phyloP scores from a whole-genome alignment of 2,888 invertebrate species.

The Homarus gammarus region DNA sequence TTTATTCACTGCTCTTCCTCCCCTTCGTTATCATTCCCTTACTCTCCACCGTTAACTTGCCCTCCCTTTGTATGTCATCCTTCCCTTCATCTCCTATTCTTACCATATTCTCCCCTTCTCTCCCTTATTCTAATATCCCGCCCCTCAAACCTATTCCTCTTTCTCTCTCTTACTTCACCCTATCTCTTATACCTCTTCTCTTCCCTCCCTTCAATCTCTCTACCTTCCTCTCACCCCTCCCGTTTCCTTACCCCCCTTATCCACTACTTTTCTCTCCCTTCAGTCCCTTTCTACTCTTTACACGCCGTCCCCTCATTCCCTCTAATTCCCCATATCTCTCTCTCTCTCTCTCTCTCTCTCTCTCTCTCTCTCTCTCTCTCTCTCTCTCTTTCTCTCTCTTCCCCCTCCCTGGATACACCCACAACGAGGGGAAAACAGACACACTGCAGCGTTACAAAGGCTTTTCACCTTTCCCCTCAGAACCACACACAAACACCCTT shows the following conservation, averaged over 20 bases:
- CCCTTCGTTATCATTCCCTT: neutral
- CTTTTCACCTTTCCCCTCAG: too few relatives aligned
- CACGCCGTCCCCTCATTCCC: neutral
- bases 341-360: slow-evolving; percentile 22
- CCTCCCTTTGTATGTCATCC: too few relatives aligned
- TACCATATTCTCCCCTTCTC: too few relatives aligned
- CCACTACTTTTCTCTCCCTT: neutral
- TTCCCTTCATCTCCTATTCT: too few relatives aligned
- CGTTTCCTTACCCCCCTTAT: too few relatives aligned
- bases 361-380: slow-evolving; percentile 24
- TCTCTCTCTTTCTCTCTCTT: neutral
- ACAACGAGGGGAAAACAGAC: neutral
- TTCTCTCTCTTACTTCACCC: neutral
- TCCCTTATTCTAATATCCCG: too few relatives aligned
- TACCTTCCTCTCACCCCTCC: too few relatives aligned
- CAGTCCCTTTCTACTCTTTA: neutral
- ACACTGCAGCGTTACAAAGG: too few relatives aligned
- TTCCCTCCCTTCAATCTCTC: too few relatives aligned
- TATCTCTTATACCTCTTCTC: neutral
- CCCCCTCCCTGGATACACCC: neutral
- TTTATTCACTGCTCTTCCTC: too few relatives aligned
- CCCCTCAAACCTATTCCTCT: too few relatives aligned
- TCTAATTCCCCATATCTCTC: neutral
- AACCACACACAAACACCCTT: neutral
- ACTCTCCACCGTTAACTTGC: too few relatives aligned